A percentile compares a stretch with the other conserved stretches of the same genome.
Conservation (phyloP, 2,888 invertebrate genomes). For the Thera britannica region DNA sequence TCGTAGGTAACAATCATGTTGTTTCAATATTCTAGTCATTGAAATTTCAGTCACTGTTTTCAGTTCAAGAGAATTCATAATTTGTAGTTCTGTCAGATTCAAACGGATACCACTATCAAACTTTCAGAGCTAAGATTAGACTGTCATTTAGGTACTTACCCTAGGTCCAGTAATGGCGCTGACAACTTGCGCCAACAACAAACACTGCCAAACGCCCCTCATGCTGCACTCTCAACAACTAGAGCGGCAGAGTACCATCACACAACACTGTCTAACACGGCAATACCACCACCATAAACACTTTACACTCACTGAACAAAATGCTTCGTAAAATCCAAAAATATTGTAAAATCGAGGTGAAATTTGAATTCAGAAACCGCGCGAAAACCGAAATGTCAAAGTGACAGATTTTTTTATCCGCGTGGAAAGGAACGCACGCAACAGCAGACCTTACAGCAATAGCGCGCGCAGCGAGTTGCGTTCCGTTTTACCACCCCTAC, state of each 20-base stretch:
- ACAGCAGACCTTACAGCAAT: slow-evolving; percentile 66
- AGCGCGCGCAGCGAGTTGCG: slow-evolving; percentile 66
- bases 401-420: slow-evolving; percentile 49
- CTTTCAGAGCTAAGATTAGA: too few relatives aligned
- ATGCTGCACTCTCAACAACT: slow-evolving; percentile 75
- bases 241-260: slow-evolving; percentile 80
- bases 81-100: too few relatives aligned
- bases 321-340: slow-evolving; percentile 48
- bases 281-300: slow-evolving; percentile 48
- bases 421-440: slow-evolving; percentile 65
- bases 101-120: too few relatives aligned
- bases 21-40: too few relatives aligned
- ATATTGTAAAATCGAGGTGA: slow-evolving; percentile 24
- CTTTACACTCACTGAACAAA: slow-evolving; percentile 52
- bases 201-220: slow-evolving; percentile 73
- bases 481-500: slow-evolving; percentile 82
- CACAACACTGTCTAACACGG: slow-evolving; percentile 65
- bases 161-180: slow-evolving; percentile 81
- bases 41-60: too few relatives aligned
- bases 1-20: too few relatives aligned
- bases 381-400: slow-evolving; percentile 50
- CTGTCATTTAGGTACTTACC: slow-evolving; percentile 53
- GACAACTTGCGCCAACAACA: slow-evolving; percentile 79
- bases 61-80: too few relatives aligned
- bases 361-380: slow-evolving; percentile 36